A percentile compares a stretch with the other conserved stretches of the same genome.
These are phyloP conservation scores for Pectinophora gossypiella DNA, from an alignment of 1,140 invertebrate species.

Conservation along the genomic window DNA sequence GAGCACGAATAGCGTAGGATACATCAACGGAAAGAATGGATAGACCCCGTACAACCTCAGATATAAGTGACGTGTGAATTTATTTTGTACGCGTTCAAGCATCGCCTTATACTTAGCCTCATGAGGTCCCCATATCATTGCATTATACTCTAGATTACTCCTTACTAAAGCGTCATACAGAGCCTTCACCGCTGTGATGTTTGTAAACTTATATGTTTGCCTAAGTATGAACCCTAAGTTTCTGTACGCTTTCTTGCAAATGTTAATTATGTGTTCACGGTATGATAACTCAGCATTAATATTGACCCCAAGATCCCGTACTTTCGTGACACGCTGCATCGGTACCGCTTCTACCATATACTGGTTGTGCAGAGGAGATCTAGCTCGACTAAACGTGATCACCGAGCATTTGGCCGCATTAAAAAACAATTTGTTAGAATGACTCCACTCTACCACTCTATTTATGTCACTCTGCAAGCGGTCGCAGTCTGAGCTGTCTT, in stretches of 20 bases:
- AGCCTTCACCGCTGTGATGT: too few species aligned
- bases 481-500: neutral
- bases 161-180: too few species aligned
- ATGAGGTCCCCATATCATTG: too few species aligned
- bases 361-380: neutral
- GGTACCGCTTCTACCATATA: neutral
- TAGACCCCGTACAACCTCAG: too few species aligned
- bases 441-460: constrained; percentile 1
- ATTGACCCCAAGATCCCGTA: neutral
- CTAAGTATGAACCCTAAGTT: neutral
- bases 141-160: too few species aligned
- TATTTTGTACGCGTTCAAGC: too few species aligned
- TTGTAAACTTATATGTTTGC: too few species aligned
- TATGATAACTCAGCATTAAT: neutral
- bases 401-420: neutral
- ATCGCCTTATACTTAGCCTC: too few species aligned
- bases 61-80: too few species aligned
- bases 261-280: neutral
- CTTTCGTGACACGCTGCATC: neutral
- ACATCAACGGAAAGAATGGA: too few species aligned
- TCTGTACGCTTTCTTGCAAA: neutral
- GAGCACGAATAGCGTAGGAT: too few species aligned
- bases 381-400: neutral
- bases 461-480: neutral
- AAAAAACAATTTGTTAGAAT: neutral